Evolutionary conservation across 2,888 invertebrate species (phyloP).

Genomic region (Molanna angustata): DNA sequence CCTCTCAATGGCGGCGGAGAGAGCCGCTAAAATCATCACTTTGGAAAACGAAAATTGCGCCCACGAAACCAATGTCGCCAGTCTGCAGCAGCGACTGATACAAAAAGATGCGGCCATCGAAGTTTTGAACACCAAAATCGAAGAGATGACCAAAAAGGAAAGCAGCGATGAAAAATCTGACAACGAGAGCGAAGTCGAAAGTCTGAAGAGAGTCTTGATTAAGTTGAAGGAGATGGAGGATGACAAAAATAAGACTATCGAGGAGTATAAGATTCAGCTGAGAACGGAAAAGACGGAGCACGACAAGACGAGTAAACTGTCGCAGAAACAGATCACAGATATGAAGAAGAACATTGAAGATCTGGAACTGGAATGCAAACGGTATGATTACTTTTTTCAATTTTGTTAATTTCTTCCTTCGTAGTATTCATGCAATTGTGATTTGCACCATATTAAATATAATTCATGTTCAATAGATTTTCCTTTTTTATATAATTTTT

Average conservation of each 20-base stretch:
- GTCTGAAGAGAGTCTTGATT: slow-evolving; percentile 40
- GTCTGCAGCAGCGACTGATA: slow-evolving; percentile 39
- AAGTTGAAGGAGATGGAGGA: slow-evolving; percentile 46
- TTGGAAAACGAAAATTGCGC: slow-evolving; percentile 44
- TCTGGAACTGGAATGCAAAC: slow-evolving; percentile 44
- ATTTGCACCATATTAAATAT: too few relatives aligned
- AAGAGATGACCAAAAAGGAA: slow-evolving; percentile 36
- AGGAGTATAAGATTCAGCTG: slow-evolving; percentile 53
- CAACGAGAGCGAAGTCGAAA: slow-evolving; percentile 39
- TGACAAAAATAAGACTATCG: slow-evolving; percentile 45
- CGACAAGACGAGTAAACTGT: slow-evolving; percentile 37
- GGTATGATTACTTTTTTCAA: slow-evolving; percentile 27
- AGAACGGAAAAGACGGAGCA: slow-evolving; percentile 53
- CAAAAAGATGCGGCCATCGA: slow-evolving; percentile 38
- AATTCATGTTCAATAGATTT: too few relatives aligned
- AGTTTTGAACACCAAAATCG: slow-evolving; percentile 39
- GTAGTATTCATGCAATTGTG: too few relatives aligned
- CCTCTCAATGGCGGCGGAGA: slow-evolving; percentile 42
- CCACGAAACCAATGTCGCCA: slow-evolving; percentile 41
- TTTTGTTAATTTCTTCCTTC: not conserved
- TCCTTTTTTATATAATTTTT: too few relatives aligned
- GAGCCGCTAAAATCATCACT: slow-evolving; percentile 41
- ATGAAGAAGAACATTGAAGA: slow-evolving; percentile 41
- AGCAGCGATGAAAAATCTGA: slow-evolving; percentile 45
- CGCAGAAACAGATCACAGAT: slow-evolving; percentile 28